These are phyloP conservation scores for Echeneis naucrates DNA, from an alignment of 2,797 vertebrate genomes.

Conservation along the genomic window DNA sequence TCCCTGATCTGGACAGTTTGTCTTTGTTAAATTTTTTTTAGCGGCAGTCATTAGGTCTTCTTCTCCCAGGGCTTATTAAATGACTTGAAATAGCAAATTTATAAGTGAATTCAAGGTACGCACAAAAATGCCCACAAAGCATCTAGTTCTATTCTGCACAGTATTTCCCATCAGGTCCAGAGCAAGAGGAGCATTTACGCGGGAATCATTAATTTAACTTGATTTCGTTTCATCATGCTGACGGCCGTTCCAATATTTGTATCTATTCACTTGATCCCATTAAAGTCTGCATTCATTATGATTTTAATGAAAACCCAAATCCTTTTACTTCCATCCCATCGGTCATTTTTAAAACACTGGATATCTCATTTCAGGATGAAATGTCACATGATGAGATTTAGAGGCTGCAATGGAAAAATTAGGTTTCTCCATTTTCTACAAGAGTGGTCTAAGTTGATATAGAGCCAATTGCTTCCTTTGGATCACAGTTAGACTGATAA, in stretches of 20 bases:
- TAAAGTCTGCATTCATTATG: slow-evolving; percentile 8
- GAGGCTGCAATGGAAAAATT: not conserved
- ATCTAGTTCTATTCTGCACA: not conserved
- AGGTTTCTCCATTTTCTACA: slow-evolving; percentile 33
- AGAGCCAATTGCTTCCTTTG: not conserved
- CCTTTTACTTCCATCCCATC: slow-evolving; percentile 8
- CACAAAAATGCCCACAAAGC: not conserved
- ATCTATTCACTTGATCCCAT: slow-evolving; percentile 14
- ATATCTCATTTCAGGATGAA: slow-evolving; percentile 34
- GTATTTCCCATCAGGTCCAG: not conserved
- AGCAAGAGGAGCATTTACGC: not conserved
- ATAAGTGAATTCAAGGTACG: slow-evolving; percentile 13
- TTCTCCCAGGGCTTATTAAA: slow-evolving; percentile 55
- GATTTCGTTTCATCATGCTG: not conserved
- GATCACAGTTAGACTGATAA: not conserved
- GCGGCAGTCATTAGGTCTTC: slow-evolving; percentile 39
- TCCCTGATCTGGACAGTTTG: slow-evolving; percentile 51
- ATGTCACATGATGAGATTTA: slow-evolving; percentile 32
- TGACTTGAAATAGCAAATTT: slow-evolving; percentile 46
- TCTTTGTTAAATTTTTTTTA: slow-evolving; percentile 50
- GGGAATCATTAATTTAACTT: slow-evolving; percentile 10
- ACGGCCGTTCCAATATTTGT: not conserved
- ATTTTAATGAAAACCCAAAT: slow-evolving; percentile 21
- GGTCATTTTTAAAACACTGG: not conserved
- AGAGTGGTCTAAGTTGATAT: slow-evolving; percentile 37